Conservation (phyloP, 1,140 invertebrate species). For the Drosophila littoralis region DNA sequence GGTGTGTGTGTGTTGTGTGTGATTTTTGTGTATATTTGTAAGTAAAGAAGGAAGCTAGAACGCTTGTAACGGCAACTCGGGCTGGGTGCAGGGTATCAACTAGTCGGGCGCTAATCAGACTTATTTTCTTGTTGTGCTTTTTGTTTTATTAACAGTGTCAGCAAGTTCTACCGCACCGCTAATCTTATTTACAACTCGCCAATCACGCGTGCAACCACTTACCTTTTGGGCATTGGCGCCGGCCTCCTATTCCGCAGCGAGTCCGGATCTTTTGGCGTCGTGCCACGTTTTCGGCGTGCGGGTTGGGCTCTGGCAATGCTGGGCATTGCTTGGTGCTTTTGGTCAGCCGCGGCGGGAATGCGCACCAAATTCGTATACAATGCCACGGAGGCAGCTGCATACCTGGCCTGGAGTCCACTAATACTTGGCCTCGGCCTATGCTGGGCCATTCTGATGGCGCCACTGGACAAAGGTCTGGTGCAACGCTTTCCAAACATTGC, state of each 20-base stretch:
- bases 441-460: constrained; percentile 85
- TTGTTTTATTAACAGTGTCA: constrained; percentile 85
- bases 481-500: constrained; percentile 41
- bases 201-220: constrained; percentile 88
- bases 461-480: constrained; percentile 27
- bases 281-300: constrained; percentile 81
- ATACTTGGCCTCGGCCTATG: constrained; percentile 86
- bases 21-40: too few species aligned
- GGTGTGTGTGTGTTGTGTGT: too few species aligned
- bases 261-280: constrained; percentile 78
- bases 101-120: too few species aligned
- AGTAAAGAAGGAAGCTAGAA: too few species aligned
- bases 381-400: constrained; percentile 87
- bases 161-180: constrained; percentile 88
- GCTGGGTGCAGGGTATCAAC: too few species aligned
- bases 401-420: constrained; percentile 88
- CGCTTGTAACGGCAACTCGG: too few species aligned
- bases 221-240: constrained; percentile 87
- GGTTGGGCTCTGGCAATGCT: constrained; percentile 85
- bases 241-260: constrained; percentile 86
- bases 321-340: constrained; percentile 86
- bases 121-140: neutral
- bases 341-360: constrained; percentile 86
- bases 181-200: constrained; percentile 87
- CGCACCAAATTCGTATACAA: constrained; percentile 87